These are phyloP conservation scores for Acheta domesticus DNA, from an alignment of 2,888 invertebrate species.

Conservation along the genomic window DNA sequence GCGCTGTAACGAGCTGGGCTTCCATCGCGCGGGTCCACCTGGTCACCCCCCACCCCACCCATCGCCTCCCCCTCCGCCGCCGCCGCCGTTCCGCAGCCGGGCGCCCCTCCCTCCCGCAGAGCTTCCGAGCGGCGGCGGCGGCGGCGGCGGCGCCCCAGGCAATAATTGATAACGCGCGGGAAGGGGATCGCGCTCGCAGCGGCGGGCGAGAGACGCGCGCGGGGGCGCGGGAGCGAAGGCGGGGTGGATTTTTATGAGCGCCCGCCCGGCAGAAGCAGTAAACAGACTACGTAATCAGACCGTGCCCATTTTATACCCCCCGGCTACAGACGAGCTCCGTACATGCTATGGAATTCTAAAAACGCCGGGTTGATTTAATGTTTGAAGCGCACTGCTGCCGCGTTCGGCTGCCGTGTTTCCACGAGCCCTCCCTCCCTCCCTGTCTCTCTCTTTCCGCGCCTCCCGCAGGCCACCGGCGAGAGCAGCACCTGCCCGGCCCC, in stretches of 20 bases:
- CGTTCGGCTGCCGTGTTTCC: not conserved
- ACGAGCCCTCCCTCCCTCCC: conserved; percentile 19
- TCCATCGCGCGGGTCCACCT: not conserved
- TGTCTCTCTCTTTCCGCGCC: conserved; percentile 21
- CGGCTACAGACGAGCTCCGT: conserved; percentile 18
- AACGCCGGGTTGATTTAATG: conserved; percentile 21
- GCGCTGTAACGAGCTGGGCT: not conserved
- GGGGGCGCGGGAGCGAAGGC: not conserved
- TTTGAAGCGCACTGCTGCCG: conserved; percentile 1
- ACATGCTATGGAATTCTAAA: conserved; percentile 18
- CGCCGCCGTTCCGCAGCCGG: not conserved
- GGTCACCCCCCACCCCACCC: not conserved
- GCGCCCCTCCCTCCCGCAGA: not conserved
- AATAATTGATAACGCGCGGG: conserved; percentile 7
- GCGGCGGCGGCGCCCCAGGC: not conserved
- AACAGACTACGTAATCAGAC: conserved; percentile 6
- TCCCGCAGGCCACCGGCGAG: not conserved
- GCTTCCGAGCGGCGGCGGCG: not conserved
- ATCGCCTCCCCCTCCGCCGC: not conserved
- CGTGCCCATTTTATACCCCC: conserved; percentile 7
- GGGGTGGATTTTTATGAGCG: conserved; percentile 3
- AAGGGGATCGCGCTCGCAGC: not conserved
- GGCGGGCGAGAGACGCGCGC: not conserved
- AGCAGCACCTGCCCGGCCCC: not conserved
- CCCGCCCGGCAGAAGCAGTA: conserved; percentile 9